Conservation (phyloP, 2,797 vertebrate species). For the Poeciliopsis turneri region DNA sequence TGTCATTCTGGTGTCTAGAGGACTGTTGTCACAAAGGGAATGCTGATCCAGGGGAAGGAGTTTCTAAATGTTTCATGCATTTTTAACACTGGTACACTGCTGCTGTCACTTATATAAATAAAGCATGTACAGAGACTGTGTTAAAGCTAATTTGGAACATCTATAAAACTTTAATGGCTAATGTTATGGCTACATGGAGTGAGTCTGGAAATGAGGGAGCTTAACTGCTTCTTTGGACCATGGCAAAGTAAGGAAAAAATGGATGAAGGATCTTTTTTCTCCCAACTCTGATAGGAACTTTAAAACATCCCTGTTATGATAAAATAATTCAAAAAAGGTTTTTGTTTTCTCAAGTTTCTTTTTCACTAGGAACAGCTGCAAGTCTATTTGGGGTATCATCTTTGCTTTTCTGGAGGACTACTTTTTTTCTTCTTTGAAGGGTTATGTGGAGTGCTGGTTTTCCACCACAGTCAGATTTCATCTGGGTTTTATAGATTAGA, state of each 20-base stretch:
- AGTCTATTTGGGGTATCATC: neutral
- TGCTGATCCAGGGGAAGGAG: constrained; percentile 59
- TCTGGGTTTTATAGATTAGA: neutral
- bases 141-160: constrained; percentile 70
- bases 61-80: constrained; percentile 74
- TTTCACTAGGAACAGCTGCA: neutral
- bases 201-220: constrained; percentile 37
- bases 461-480: neutral
- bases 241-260: neutral
- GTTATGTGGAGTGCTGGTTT: neutral
- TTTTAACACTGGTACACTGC: constrained; percentile 64
- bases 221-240: neutral
- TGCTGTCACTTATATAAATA: constrained; percentile 74
- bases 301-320: neutral
- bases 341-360: neutral
- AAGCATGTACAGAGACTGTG: constrained; percentile 65
- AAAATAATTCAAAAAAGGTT: neutral
- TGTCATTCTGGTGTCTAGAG: constrained; percentile 33
- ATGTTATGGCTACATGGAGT: constrained; percentile 61
- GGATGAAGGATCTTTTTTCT: neutral
- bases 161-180: constrained; percentile 74
- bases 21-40: constrained; percentile 39
- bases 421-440: neutral
- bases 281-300: neutral
- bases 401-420: neutral